Base-by-base conservation (phyloP, 2,888 invertebrate genomes). In the Enchytraeus crypticus region DNA sequence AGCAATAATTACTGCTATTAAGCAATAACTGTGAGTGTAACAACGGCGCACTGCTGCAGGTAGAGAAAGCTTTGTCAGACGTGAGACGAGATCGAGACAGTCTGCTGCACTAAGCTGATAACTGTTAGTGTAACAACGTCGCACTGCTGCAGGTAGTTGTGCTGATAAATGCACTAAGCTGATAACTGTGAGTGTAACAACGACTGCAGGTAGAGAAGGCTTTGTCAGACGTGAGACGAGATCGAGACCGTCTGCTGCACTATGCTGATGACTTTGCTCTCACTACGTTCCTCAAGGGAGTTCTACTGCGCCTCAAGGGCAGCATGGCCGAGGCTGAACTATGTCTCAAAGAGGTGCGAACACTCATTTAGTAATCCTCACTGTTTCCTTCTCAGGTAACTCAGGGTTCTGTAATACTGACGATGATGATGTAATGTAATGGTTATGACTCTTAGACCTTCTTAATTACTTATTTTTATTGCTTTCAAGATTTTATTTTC, bases 251-350 rank as follows among this genome's bases (percentile, higher is more conserved):
- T 8, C 38, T 8, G 11, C 18, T 38, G 43, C 72, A 71, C 64
- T 77, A 71, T 68, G 66, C 67, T 51, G 80, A 81, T 70, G 79
- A 80, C 71, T 77, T 76, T 64, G 89, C 87, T 2, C 81, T 96
- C 53, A 79, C 89, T 34, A 80, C 88, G 38, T 82, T 90, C 69
- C 77, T 96, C 66, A 88, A 89, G 76, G 95, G 92, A 1, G 87
- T 89, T 59, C 88, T 89, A 74, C 82, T 92, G 34, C 81, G 87
- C 54, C 87, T 88, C 72, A 85, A 92, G 84, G 85, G 85, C 27
- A 85, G 87, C 73, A 85, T 87, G 3, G 81, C 86, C 27, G 85
- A 88, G 71, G 90, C 95, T 0, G 84, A 91, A 65, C 85, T 88
- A 74, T 86, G 86, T 74, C 82, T 88, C 60, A 38, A 8, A 11